A percentile compares a stretch with the other conserved stretches of the same genome.
phyloP scores from a whole-genome alignment of 2,888 invertebrate genomes.

The Marasmarcha lunaedactyla region DNA sequence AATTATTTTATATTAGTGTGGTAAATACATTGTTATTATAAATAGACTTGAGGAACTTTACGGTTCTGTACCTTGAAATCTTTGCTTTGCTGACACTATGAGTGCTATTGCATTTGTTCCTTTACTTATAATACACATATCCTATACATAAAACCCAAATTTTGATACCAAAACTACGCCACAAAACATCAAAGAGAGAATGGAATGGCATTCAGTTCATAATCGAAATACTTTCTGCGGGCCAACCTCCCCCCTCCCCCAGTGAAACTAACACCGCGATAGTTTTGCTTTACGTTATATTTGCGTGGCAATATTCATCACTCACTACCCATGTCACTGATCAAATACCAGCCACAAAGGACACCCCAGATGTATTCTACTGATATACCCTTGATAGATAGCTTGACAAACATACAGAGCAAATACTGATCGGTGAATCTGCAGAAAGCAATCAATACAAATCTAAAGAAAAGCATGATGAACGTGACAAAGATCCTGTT shows the following conservation, averaged over 20 bases:
- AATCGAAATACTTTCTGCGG: slow-evolving; percentile 20
- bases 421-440: slow-evolving; percentile 30
- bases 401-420: slow-evolving; percentile 39
- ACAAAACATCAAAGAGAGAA: slow-evolving; percentile 18
- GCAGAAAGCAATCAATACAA: no score
- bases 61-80: no score
- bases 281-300: slow-evolving; percentile 69
- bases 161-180: no score
- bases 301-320: slow-evolving; percentile 69
- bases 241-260: slow-evolving; percentile 27
- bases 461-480: no score
- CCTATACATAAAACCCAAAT: no score
- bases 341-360: slow-evolving; percentile 64
- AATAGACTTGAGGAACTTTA: no score
- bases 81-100: no score
- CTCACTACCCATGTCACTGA: slow-evolving; percentile 64
- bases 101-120: no score
- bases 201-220: slow-evolving; percentile 22
- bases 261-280: slow-evolving; percentile 63
- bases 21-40: no score
- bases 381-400: slow-evolving; percentile 60
- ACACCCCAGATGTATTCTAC: slow-evolving; percentile 62
- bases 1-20: no score
- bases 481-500: no score
- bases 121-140: no score